Evolutionary conservation across 2,797 vertebrate species (phyloP).

Genomic region (Buceros bicornis): DNA sequence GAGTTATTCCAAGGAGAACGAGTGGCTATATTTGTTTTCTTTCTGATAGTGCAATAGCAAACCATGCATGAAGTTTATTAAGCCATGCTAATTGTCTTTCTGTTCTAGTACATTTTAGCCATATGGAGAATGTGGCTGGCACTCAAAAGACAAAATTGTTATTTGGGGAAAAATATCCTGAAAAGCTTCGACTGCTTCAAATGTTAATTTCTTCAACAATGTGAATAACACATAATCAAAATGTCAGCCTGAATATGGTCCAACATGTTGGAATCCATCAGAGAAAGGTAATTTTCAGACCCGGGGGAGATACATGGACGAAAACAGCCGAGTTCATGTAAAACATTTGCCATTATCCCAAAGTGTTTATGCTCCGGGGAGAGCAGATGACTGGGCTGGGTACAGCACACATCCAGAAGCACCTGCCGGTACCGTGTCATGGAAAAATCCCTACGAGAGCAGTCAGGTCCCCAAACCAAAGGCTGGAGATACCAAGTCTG

Average conservation of each 20-base stretch:
- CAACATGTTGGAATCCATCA: background rate
- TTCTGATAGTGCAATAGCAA: conserved; percentile 73
- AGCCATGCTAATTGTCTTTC: conserved; percentile 75
- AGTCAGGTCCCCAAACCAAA: accelerated
- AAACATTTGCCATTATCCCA: background rate
- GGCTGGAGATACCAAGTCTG: background rate
- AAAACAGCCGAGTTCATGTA: background rate
- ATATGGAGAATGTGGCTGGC: conserved; percentile 60
- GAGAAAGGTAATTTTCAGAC: background rate
- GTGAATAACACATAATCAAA: conserved; percentile 27
- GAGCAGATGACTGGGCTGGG: accelerated
- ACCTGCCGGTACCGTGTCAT: accelerated
- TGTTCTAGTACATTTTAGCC: conserved; percentile 62
- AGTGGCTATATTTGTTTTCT: conserved; percentile 71
- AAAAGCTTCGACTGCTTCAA: conserved; percentile 26
- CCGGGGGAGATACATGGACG: background rate
- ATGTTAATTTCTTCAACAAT: conserved; percentile 20
- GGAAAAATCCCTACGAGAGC: background rate
- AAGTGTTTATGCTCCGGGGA: background rate
- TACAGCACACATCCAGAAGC: background rate
- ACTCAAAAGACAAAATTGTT: conserved; percentile 37
- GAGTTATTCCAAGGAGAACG: conserved; percentile 56
- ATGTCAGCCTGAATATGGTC: background rate
- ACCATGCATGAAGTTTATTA: conserved; percentile 79
- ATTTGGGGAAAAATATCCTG: conserved; percentile 54